These are phyloP conservation scores for Boleophthalmus pectinirostris DNA, from an alignment of 2,113 vertebrate genomes.

Conservation along the genomic window DNA sequence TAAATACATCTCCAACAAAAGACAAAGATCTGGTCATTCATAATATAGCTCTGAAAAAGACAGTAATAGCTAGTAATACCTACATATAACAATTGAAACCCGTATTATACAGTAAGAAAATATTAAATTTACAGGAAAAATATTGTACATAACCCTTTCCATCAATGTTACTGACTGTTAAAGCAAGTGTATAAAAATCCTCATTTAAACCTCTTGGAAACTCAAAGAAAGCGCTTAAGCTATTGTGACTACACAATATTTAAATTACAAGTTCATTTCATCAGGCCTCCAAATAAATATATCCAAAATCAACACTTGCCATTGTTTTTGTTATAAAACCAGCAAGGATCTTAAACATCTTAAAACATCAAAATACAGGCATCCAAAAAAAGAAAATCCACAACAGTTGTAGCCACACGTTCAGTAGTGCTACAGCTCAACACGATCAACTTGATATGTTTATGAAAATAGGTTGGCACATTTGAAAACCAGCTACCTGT, in stretches of 20 bases:
- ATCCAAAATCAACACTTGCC: conserved; percentile 42
- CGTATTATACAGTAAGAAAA: conserved; percentile 77
- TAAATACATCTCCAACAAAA: conserved; percentile 87
- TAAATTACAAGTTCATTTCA: conserved; percentile 32
- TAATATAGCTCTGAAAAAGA: conserved; percentile 67
- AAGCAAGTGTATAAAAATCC: conserved; percentile 71
- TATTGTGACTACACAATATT: conserved; percentile 37
- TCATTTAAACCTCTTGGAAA: conserved; percentile 53
- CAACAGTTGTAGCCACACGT: conserved; percentile 43
- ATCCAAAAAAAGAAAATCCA: conserved; percentile 49
- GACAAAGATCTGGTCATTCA: conserved; percentile 78
- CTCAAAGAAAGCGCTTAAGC: conserved; percentile 46
- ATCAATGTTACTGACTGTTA: conserved; percentile 39
- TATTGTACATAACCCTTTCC: conserved; percentile 60
- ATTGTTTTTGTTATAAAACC: conserved; percentile 53
- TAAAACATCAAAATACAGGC: conserved; percentile 57
- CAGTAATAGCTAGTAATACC: conserved; percentile 63
- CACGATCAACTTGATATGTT: conserved; percentile 69
- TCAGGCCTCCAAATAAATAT: conserved; percentile 47
- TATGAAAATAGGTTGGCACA: conserved; percentile 77
- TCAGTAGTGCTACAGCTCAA: conserved; percentile 58
- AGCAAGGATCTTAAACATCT: conserved; percentile 34
- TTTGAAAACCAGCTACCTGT: conserved; percentile 65
- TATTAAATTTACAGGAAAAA: conserved; percentile 75
- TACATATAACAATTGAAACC: conserved; percentile 71